Base-by-base conservation (phyloP, 2,888 invertebrate species). In the Platycheirus rosarum region DNA sequence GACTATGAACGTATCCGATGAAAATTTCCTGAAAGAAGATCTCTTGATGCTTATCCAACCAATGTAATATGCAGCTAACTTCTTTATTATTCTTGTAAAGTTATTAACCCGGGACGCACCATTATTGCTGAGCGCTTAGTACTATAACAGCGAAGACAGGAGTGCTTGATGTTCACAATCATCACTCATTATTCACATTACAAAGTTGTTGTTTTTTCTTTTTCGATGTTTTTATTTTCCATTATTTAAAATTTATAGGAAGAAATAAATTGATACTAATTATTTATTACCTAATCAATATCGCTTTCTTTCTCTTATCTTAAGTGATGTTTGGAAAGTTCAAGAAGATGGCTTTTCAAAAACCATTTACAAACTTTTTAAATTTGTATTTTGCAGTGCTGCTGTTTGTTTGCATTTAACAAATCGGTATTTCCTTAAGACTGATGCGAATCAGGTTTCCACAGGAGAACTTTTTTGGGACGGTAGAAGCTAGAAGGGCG, bases 11-110 rank as follows among this genome's bases (percentile, higher is more conserved):
- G 40, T 29, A 11, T 55, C 90, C 68, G 92, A 92, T 84, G 73
- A 86, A 0, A 93, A 93, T 55, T 95, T 92, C 89, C 91, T 97
- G 78, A 96, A 95, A 88, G 94, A 95, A 5, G 96, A 97, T 89
- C 91, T 96, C 1, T 93, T 95, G 91, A 92, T 94, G 88, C 90
- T 95, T 85, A 93, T 95, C 73, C 93, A 94, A 84, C 80, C 87
- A 18, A 87, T 90, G 86, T 90, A 89, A 85, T 18, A 77, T 35
- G 6, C 1, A 16, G 7, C n/a, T 46, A 16, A 63, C 8, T 44
- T 32, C 16, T 44, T 37, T 20, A 51, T 49, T 11, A 26, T 42
- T 5, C 57, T 68, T 75, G 8, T 35, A 11, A 26, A 62, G 20
- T n/a, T n/a, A n/a, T n/a, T n/a, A n/a, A n/a, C n/a, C n/a, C n/a